Conservation (phyloP, 2,113 vertebrate genomes). For the Lota lota region DNA sequence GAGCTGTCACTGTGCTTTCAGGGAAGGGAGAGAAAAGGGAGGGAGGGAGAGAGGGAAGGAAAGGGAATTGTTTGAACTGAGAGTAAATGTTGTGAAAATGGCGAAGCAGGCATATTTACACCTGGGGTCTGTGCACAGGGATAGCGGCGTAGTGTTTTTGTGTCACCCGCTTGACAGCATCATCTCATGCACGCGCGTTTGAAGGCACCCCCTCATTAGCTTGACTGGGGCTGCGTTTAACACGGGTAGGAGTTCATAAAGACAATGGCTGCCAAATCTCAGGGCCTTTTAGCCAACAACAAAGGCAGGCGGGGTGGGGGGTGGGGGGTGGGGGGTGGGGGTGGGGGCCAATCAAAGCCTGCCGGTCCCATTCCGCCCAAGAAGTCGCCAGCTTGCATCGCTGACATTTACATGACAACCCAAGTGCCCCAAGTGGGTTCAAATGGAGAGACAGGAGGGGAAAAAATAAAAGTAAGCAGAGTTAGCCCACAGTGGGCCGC, state of each 20-base stretch:
- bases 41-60: not conserved
- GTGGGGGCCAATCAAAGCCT: conserved; percentile 47
- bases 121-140: conserved; percentile 54
- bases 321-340: too few relatives aligned
- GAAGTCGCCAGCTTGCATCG: conserved; percentile 27
- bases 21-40: conserved; percentile 12
- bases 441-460: conserved; percentile 23
- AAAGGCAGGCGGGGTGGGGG: conserved; percentile 34
- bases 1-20: conserved; percentile 66
- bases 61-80: conserved; percentile 67
- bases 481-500: conserved; percentile 20
- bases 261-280: conserved; percentile 60
- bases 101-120: conserved; percentile 73
- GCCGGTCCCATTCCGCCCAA: conserved; percentile 33
- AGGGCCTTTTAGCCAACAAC: conserved; percentile 52
- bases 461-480: conserved; percentile 20
- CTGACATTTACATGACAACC: conserved; percentile 28
- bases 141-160: conserved; percentile 61
- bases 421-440: conserved; percentile 20
- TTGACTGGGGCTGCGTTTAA: conserved; percentile 56
- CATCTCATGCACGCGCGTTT: conserved; percentile 53
- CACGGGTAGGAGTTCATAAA: conserved; percentile 62
- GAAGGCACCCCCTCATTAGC: conserved; percentile 65
- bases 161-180: conserved; percentile 70
- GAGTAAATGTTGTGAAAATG: conserved; percentile 68